These are phyloP conservation scores for Mythimna albipuncta DNA, from an alignment of 2,888 invertebrate genomes.

Conservation along the genomic window DNA sequence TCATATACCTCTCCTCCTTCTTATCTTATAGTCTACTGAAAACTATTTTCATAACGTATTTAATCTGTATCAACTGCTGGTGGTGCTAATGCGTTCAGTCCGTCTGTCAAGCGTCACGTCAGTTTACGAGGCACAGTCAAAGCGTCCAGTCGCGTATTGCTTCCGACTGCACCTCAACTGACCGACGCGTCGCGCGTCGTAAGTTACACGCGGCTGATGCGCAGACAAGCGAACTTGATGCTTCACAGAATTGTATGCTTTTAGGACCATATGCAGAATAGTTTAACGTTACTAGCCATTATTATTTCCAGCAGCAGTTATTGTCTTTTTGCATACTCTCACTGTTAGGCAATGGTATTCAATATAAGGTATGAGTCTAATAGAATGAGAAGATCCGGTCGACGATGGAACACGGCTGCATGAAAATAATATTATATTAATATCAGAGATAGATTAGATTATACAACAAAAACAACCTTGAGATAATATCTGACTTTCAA, in stretches of 20 bases:
- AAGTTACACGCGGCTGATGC: not conserved
- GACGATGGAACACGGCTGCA: not conserved
- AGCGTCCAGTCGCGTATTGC: not conserved
- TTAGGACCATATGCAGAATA: not conserved
- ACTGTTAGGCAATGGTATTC: not conserved
- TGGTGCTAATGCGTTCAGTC: not conserved
- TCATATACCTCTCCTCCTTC: not conserved
- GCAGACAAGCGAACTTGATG: conserved; percentile 9
- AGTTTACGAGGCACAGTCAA: conserved; percentile 4
- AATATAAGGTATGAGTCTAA: too few species aligned
- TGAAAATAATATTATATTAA: not conserved
- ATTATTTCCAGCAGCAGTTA: conserved; percentile 4
- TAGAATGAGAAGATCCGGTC: not conserved
- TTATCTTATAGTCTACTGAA: not conserved
- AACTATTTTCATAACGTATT: too few species aligned
- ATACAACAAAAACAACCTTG: too few species aligned
- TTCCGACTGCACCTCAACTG: not conserved
- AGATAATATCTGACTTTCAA: too few species aligned
- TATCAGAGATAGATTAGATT: too few species aligned
- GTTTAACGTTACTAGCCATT: not conserved
- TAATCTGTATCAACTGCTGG: not conserved
- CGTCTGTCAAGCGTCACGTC: conserved; percentile 1
- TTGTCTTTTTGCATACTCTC: not conserved
- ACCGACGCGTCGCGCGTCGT: not conserved
- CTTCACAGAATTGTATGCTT: conserved; percentile 1